Percentiles rank a stretch among this genome's conserved stretches.
These are phyloP conservation scores for Anagyrus pseudococci DNA, from an alignment of 2,888 invertebrate species.

Conservation along the genomic window DNA sequence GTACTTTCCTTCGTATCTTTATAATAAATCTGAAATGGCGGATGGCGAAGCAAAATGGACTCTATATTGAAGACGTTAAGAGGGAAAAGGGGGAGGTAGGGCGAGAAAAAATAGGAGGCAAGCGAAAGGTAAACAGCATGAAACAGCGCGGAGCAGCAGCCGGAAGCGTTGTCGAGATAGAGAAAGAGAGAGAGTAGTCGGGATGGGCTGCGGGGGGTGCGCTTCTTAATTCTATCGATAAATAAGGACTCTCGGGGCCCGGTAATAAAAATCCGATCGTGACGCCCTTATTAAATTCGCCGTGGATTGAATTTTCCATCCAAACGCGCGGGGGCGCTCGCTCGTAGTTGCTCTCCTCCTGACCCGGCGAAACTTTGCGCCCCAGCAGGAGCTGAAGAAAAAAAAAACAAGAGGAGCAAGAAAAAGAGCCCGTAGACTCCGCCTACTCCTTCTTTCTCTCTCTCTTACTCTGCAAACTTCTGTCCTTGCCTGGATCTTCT, in stretches of 20 bases:
- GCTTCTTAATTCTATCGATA: constrained; percentile 48
- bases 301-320: constrained; percentile 42
- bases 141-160: constrained; percentile 8
- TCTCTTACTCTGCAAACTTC: constrained; percentile 34
- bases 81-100: constrained; percentile 3
- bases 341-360: too few species aligned
- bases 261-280: constrained; percentile 43
- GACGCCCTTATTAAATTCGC: constrained; percentile 42
- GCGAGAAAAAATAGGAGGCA: constrained; percentile 2
- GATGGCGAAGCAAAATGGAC: too few species aligned
- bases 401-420: constrained; percentile 5
- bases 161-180: constrained; percentile 39
- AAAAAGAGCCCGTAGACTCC: constrained; percentile 28
- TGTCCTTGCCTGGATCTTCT: constrained; percentile 15
- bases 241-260: constrained; percentile 45
- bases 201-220: too few species aligned
- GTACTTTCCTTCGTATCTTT: constrained; percentile 14
- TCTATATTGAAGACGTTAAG: constrained; percentile 3
- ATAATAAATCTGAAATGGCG: constrained; percentile 26
- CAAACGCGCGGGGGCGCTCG: constrained; percentile 20
- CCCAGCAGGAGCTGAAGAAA: background rate
- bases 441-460: too few species aligned
- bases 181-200: too few species aligned
- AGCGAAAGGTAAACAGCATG: constrained; percentile 19
- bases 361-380: constrained; percentile 36